These are phyloP conservation scores for Mantis religiosa DNA, from an alignment of 2,888 invertebrate genomes.

Conservation along the genomic window DNA sequence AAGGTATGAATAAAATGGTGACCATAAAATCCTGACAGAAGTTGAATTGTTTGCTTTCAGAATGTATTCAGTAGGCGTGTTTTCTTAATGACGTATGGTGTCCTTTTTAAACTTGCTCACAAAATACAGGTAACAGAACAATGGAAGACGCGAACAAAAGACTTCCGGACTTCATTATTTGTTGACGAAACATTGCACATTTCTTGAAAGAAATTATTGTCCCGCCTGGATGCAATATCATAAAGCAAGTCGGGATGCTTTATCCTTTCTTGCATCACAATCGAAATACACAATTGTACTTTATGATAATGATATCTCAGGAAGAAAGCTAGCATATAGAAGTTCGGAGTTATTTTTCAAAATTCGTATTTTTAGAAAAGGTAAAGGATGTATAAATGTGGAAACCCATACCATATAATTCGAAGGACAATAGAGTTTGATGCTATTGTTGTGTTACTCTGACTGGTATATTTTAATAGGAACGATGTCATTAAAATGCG, in stretches of 20 bases:
- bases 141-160: neutral
- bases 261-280: neutral
- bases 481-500: no score
- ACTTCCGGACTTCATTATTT: neutral
- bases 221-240: neutral
- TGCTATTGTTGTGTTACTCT: no score
- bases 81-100: neutral
- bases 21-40: neutral
- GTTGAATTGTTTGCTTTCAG: neutral
- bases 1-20: neutral
- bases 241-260: neutral
- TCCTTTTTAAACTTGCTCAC: neutral
- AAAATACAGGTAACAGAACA: neutral
- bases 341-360: no score
- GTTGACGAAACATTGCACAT: neutral
- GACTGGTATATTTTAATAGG: no score
- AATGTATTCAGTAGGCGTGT: neutral
- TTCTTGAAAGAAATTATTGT: neutral
- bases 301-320: no score
- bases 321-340: no score
- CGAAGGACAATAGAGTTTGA: no score
- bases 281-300: no score
- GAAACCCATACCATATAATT: no score
- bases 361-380: no score
- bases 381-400: no score